Evolutionary conservation across 2,888 invertebrate genomes (phyloP).

Genomic region (Nomada lathburiana): DNA sequence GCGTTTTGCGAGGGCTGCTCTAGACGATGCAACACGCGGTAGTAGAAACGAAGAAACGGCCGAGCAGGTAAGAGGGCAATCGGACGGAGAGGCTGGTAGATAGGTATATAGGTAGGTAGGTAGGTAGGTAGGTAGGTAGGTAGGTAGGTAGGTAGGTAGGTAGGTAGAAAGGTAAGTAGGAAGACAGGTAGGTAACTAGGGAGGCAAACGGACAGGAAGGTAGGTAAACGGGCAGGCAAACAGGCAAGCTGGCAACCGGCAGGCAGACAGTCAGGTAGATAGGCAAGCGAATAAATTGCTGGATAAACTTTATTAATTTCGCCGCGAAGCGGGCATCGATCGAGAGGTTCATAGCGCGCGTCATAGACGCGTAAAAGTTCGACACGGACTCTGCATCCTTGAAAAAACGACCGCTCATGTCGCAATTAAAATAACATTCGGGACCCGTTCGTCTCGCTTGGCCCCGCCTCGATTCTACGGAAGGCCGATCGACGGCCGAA

Average conservation of each 20-base stretch:
- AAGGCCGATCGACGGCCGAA: neutral
- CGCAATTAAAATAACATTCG: no score
- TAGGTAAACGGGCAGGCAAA: conserved; percentile 29
- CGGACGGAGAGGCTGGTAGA: conserved; percentile 37
- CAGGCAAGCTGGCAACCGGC: conserved; percentile 11
- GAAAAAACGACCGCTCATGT: no score
- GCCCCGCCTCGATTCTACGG: no score
- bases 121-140: conserved; percentile 4
- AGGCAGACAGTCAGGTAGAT: conserved; percentile 23
- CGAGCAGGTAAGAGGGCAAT: conserved; percentile 40
- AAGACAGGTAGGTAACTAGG: conserved; percentile 36
- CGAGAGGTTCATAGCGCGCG: neutral
- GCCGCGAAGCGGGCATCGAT: neutral
- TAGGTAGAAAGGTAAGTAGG: conserved; percentile 34
- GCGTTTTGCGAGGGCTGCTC: neutral
- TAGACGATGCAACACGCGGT: conserved; percentile 1
- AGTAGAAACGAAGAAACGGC: conserved; percentile 20
- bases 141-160: conserved; percentile 25
- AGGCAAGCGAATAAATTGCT: conserved; percentile 25
- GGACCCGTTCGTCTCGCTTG: no score
- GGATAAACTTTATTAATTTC: conserved; percentile 44
- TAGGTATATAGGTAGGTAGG: conserved; percentile 29
- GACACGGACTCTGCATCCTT: no score
- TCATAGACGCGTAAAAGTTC: no score
- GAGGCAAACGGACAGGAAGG: conserved; percentile 45